These are phyloP conservation scores for Craterocephalus amniculus DNA, from an alignment of 2,797 vertebrate genomes.

Conservation along the genomic window DNA sequence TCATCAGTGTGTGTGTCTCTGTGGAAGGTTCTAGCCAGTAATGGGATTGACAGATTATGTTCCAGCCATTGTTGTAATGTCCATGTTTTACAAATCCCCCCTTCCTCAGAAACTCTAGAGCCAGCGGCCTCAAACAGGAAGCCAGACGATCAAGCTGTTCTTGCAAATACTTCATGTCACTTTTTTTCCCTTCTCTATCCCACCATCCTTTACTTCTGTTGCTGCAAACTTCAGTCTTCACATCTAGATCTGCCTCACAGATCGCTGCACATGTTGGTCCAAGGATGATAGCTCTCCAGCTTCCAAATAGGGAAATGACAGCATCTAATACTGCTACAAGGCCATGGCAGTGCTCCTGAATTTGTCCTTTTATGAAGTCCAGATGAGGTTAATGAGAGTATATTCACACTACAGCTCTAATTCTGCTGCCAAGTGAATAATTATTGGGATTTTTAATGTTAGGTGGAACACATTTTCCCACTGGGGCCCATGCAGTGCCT, in stretches of 20 bases:
- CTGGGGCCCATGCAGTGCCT: conserved; percentile 1
- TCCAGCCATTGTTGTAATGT: conserved; percentile 74
- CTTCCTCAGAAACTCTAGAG: conserved; percentile 51
- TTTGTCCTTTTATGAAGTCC: conserved; percentile 33
- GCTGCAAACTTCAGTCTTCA: conserved; percentile 30
- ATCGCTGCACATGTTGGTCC: conserved; percentile 22
- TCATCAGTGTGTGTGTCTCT: conserved; percentile 42
- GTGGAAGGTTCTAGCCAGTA: conserved; percentile 61
- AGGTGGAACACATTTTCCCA: conserved; percentile 20
- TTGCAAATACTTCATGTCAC: conserved; percentile 31
- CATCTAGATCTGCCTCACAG: conserved; percentile 50
- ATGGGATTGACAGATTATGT: conserved; percentile 78
- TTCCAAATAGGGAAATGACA: conserved; percentile 25
- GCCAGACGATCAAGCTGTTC: conserved; percentile 51
- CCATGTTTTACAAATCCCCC: conserved; percentile 77
- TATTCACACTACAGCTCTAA: conserved; percentile 32
- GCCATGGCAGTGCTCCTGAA: conserved; percentile 12
- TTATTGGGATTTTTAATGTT: conserved; percentile 44
- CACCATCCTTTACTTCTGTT: conserved; percentile 17
- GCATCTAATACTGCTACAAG: conserved; percentile 19
- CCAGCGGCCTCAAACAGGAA: conserved; percentile 49
- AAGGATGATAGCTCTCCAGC: conserved; percentile 17
- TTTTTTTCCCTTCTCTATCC: conserved; percentile 9
- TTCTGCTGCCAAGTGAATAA: conserved; percentile 45
- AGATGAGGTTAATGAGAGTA: conserved; percentile 50